Conservation (phyloP, 2,797 vertebrate species). For the Sternotherus odoratus region DNA sequence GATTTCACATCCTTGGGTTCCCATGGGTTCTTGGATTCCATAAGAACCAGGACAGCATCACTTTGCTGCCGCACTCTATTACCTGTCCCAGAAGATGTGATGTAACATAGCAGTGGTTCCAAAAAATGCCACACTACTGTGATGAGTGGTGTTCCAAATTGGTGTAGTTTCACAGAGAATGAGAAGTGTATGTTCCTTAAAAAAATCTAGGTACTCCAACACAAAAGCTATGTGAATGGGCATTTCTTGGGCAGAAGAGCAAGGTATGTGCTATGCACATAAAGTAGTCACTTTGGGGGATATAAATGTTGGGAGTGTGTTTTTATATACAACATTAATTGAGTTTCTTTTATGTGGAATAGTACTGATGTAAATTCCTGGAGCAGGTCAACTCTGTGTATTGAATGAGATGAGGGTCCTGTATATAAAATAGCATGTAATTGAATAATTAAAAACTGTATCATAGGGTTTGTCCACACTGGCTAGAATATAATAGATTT, state of each 20-base stretch:
- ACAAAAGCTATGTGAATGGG: background rate
- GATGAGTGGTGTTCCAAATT: rapidly evolving
- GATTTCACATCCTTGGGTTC: background rate
- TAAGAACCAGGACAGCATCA: background rate
- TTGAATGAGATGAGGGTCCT: conserved; percentile 20
- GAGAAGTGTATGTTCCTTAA: background rate
- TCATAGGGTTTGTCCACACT: background rate
- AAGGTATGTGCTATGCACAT: background rate
- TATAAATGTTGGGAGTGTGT: background rate
- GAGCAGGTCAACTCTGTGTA: conserved; percentile 44
- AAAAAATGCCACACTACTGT: background rate
- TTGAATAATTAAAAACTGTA: conserved; percentile 13
- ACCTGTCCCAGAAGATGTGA: background rate
- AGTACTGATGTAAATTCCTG: background rate
- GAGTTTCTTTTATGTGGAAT: background rate
- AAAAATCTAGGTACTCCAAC: background rate
- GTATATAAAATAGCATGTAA: background rate
- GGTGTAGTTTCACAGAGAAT: background rate
- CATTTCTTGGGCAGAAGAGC: background rate
- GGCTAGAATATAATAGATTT: background rate
- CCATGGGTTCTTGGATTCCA: rapidly evolving
- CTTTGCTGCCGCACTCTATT: background rate
- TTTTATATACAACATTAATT: rapidly evolving
- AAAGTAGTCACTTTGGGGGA: background rate
- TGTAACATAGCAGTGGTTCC: background rate